These are phyloP conservation scores for Odocoileus virginianus DNA, from an alignment of 2,113 vertebrate species.

Conservation along the genomic window DNA sequence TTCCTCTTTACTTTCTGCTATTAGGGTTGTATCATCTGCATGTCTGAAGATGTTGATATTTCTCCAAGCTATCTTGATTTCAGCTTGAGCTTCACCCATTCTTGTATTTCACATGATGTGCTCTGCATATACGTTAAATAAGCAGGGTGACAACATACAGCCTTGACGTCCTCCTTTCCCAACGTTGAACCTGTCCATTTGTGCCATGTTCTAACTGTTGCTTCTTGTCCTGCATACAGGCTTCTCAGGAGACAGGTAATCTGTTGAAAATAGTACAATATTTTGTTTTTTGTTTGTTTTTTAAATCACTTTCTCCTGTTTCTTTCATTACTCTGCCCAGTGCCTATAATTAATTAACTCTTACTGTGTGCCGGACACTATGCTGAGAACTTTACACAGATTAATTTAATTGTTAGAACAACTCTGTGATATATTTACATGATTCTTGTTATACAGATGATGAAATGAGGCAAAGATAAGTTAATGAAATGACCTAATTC, in stretches of 20 bases:
- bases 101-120: neutral
- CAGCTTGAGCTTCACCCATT: neutral
- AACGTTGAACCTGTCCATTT: neutral
- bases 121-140: neutral
- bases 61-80: neutral
- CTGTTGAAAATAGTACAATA: neutral
- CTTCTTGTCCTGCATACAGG: neutral
- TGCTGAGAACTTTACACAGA: neutral
- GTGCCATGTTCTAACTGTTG: neutral
- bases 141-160: neutral
- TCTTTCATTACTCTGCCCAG: neutral
- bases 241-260: neutral
- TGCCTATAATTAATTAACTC: neutral
- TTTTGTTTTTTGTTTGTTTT: neutral
- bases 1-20: neutral
- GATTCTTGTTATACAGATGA: neutral
- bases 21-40: neutral
- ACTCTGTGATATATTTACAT: neutral
- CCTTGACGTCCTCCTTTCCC: neutral
- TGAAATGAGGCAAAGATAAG: neutral
- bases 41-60: neutral
- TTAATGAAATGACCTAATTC: neutral
- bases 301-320: neutral
- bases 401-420: neutral
- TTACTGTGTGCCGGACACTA: neutral